These are phyloP conservation scores for Sander lucioperca DNA, from an alignment of 2,113 vertebrate species.

Conservation along the genomic window DNA sequence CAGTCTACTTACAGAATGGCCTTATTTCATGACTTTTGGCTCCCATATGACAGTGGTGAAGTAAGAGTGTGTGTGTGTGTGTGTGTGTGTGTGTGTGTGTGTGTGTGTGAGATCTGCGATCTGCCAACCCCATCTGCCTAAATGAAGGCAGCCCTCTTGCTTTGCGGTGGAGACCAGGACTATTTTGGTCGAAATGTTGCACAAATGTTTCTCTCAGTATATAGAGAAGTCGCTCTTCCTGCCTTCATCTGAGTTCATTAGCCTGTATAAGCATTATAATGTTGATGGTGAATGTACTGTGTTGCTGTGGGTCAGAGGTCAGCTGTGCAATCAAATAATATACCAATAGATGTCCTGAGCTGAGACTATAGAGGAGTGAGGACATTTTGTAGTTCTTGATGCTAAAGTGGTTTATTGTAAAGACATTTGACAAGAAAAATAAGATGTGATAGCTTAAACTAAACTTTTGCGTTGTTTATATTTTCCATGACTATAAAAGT, in stretches of 20 bases:
- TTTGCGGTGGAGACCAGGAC: slow-evolving; percentile 76
- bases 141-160: slow-evolving; percentile 74
- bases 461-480: background rate
- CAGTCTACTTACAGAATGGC: slow-evolving; percentile 60
- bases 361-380: background rate
- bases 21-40: slow-evolving; percentile 70
- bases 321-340: background rate
- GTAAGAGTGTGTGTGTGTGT: slow-evolving; percentile 32
- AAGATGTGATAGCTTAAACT: background rate
- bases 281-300: background rate
- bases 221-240: slow-evolving; percentile 41
- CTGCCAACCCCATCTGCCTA: slow-evolving; percentile 66
- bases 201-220: slow-evolving; percentile 79
- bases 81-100: slow-evolving; percentile 30
- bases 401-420: background rate
- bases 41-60: slow-evolving; percentile 64
- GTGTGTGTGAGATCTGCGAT: slow-evolving; percentile 26
- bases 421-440: background rate
- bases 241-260: slow-evolving; percentile 42
- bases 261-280: background rate
- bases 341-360: background rate
- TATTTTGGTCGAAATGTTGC: slow-evolving; percentile 81
- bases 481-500: background rate
- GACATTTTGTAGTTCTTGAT: background rate
- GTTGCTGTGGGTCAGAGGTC: slow-evolving; percentile 19